Evolutionary conservation across 2,797 vertebrate genomes (phyloP).

Genomic region (Alosa sapidissima): DNA sequence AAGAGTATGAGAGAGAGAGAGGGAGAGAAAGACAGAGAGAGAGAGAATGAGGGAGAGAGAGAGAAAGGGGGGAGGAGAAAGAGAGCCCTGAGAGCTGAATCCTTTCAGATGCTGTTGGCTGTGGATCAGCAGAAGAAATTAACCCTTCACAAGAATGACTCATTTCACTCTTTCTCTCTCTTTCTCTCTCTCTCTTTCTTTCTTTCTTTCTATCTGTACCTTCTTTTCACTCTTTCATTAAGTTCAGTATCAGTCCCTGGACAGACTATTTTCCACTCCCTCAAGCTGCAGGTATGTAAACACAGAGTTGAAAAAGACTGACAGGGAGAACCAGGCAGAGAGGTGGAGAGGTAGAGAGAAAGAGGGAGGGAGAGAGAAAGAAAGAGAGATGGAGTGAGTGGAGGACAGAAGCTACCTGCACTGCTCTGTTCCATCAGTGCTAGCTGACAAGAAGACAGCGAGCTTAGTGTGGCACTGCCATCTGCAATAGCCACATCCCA

Average conservation of each 20-base stretch:
- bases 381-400: background rate
- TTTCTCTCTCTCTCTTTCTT: background rate
- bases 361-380: background rate
- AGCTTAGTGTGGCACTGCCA: background rate
- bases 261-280: conserved; percentile 6
- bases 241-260: conserved; percentile 5
- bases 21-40: background rate
- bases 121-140: background rate
- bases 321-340: background rate
- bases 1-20: background rate
- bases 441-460: background rate
- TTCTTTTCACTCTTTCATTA: background rate
- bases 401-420: background rate
- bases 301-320: background rate
- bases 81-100: background rate
- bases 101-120: conserved; percentile 14
- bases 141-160: background rate
- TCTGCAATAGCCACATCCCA: background rate
- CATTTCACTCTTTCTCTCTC: background rate
- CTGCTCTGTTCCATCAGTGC: background rate
- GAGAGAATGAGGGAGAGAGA: background rate
- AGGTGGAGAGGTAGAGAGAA: background rate
- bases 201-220: background rate
- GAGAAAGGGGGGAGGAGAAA: background rate
- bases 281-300: conserved; percentile 18